Base-by-base conservation (phyloP, 1,140 invertebrate genomes). In the Drosophila albomicans region DNA sequence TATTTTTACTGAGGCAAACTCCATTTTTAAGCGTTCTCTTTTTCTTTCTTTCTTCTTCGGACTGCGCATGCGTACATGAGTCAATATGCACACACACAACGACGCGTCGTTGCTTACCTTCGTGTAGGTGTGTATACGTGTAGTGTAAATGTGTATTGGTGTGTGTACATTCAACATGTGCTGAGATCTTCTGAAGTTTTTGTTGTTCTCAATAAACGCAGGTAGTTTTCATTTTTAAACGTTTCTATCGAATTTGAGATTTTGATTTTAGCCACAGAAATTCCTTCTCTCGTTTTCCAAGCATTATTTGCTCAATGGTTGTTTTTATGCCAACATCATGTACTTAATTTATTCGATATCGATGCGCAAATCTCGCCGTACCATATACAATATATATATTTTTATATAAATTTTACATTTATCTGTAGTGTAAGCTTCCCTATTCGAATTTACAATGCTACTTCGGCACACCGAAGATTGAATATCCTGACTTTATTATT, bases 271-370 rank as follows among this genome's bases (percentile, higher is more conserved):
- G 5, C 5, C 30, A 5, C 30, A 32, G 5, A 32, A 32, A 32
- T 16, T 46, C 13, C 11, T 46, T 16, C 20, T 46, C 15, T 48
- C n/a, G 46, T 0, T 20, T 48, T 5, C 16, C 13, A 6, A 48
- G 30, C 30, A 57, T 57, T 61, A 10, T 59, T 61, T 67, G 51
- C 67, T 66, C 58, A 80, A 65, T 65, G 81, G 81, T 85, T 84
- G 81, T 84, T 80, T 81, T 73, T 8, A 4, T 77, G 80, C 74
- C 62, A 77, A 80, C 32, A 28, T 15, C 13, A 38, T 6, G 80
- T 82, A 82, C 79, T 82, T 82, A 82, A 78, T 76, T 49, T 49
- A 63, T 38, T 5, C n/a, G 28, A 15, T 32, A 16, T 8, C 20
- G 3, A 16, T 57, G 7, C 10, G 54, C 16, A 8, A 1, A 41